Evolutionary conservation across 2,797 vertebrate species (phyloP).

Genomic region (Diplodus puntazzo): DNA sequence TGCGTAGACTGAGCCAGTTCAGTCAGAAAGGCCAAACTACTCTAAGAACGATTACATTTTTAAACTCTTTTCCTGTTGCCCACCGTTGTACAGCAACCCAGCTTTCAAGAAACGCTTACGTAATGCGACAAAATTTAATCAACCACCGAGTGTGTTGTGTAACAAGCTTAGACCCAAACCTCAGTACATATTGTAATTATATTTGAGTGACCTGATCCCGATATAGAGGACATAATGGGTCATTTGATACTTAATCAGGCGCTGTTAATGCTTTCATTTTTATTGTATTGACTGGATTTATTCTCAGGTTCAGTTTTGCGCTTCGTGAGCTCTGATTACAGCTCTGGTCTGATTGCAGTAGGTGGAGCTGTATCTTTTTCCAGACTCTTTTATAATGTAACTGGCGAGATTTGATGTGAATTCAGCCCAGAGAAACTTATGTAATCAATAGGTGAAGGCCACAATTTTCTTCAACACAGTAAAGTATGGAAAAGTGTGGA

Average conservation of each 20-base stretch:
- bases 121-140: constrained; percentile 61
- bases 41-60: constrained; percentile 66
- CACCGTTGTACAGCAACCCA: constrained; percentile 18
- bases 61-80: constrained; percentile 56
- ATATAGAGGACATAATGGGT: constrained; percentile 47
- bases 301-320: constrained; percentile 4
- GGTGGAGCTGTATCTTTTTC: constrained; percentile 39
- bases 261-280: constrained; percentile 38
- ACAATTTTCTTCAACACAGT: constrained; percentile 13
- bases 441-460: constrained; percentile 45
- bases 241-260: constrained; percentile 44
- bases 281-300: constrained; percentile 19
- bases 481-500: not conserved
- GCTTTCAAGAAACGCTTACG: constrained; percentile 66
- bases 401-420: constrained; percentile 26
- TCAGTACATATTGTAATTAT: constrained; percentile 57
- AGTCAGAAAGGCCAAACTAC: constrained; percentile 56
- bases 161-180: constrained; percentile 55
- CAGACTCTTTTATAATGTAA: constrained; percentile 37
- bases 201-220: constrained; percentile 33
- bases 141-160: constrained; percentile 57
- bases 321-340: constrained; percentile 29
- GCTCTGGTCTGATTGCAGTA: constrained; percentile 32
- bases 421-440: constrained; percentile 30
- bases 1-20: constrained; percentile 29